Evolutionary conservation across 2,888 invertebrate genomes (phyloP).

Genomic region (Amiota minor): DNA sequence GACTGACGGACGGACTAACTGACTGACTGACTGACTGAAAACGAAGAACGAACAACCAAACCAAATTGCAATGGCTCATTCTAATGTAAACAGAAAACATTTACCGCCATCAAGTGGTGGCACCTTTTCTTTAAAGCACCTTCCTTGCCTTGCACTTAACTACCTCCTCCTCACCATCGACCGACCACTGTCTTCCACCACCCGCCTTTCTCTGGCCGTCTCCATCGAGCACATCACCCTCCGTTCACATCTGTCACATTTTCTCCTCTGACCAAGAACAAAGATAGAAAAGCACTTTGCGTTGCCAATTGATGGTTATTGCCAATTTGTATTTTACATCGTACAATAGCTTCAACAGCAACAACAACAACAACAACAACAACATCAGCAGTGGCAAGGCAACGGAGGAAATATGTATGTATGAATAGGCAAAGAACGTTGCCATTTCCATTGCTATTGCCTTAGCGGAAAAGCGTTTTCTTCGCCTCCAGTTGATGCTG

Average conservation of each 20-base stretch:
- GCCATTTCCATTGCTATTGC: constrained; percentile 39
- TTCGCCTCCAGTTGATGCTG: constrained; percentile 49
- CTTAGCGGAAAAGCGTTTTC: not conserved
- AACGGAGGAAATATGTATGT: too few species aligned
- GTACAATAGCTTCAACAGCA: not conserved
- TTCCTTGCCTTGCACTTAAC: constrained; percentile 21
- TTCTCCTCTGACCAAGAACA: constrained; percentile 33
- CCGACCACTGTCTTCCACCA: too few species aligned
- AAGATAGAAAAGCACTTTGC: not conserved
- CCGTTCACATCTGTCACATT: constrained; percentile 26
- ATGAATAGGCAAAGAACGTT: not conserved
- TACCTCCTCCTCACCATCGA: constrained; percentile 25
- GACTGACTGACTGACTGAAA: not conserved
- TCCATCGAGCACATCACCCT: too few species aligned
- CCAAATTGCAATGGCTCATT: constrained; percentile 52
- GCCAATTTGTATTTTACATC: constrained; percentile 61
- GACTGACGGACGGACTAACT: not conserved
- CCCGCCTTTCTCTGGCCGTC: too few species aligned
- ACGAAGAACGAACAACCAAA: not conserved
- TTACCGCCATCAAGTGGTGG: constrained; percentile 3
- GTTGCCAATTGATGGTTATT: constrained; percentile 61
- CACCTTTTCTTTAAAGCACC: not conserved
- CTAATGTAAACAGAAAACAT: constrained; percentile 56
- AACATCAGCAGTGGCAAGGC: too few species aligned
- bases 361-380: too few species aligned